Evolutionary conservation across 2,113 vertebrate genomes (phyloP), one percentile per base, ranked within the genome.

Genomic region (Muntiacus reevesi): DNA sequence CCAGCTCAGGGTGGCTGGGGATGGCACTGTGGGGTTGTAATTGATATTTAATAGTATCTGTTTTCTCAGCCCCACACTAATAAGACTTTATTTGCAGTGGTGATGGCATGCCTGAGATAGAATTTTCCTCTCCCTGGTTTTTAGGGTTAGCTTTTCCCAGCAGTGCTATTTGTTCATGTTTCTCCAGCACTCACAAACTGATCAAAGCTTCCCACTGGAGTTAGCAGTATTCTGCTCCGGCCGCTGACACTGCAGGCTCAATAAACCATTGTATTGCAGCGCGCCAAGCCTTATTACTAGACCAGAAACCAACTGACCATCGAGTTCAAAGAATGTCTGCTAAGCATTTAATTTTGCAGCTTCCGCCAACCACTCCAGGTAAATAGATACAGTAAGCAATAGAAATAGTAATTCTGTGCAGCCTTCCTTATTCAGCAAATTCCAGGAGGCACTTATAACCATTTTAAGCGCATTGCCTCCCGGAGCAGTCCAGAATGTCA

Each of bases 281-380:
- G 96, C 87, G 5, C 92, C 67, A 57, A 98, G 92, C 76, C 92
- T 97, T 97, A 87, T 97, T 98, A 98, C 97, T 79, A 28, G 94
- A 85, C 98, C 87, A 40, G 0, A 45, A 87, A 85, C 96, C 98
- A 98, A 89, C 97, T 98, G 97, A 92, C 96, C 55, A 0, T 64
- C 50, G 11, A 83, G 23, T 91, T 98, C 90, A 94, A 84, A 95
- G 27, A 60, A 67, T 97, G 97, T 96, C 96, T 89, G 88, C 93
- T 87, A 98, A 97, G 84, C 98, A 71, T 95, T 97, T 97, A 95
- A 97, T 95, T 97, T 97, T 76, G 50, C 50, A 36, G 3, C 97
- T 98, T 17, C 64, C 27, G 43, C 87, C 84, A 79, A 64, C 47
- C 62, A 54, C 30, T 40, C 40, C 81, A 52, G 94, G 96, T 94